Percentiles rank a stretch among this genome's conserved stretches.
Conservation (phyloP, 2,888 invertebrate genomes). For the Melinopterus prodromus region DNA sequence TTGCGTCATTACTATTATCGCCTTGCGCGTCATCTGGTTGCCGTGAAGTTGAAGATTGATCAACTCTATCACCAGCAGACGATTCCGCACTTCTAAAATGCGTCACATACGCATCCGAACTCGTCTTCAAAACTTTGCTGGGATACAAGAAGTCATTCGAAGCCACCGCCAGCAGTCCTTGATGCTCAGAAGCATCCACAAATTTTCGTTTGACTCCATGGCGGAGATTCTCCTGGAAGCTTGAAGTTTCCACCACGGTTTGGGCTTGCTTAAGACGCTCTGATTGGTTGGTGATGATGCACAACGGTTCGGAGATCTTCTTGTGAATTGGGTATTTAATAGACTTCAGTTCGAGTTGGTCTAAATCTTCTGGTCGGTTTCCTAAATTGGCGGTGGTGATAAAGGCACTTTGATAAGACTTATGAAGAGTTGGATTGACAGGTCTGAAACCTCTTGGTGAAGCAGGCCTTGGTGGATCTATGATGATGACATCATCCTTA, state of each 20-base stretch:
- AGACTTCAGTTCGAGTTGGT: constrained; percentile 51
- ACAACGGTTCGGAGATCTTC: constrained; percentile 54
- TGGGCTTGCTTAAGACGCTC: constrained; percentile 57
- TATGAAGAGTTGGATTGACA: constrained; percentile 46
- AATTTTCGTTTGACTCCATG: constrained; percentile 52
- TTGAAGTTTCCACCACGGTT: constrained; percentile 52
- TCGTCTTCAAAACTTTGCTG: constrained; percentile 37
- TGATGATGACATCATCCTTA: constrained; percentile 30
- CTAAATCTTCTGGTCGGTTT: constrained; percentile 22
- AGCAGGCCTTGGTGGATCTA: constrained; percentile 37
- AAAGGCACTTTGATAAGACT: constrained; percentile 44
- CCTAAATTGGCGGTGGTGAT: constrained; percentile 33
- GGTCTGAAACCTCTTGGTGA: constrained; percentile 55
- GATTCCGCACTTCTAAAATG: constrained; percentile 30
- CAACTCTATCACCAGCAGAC: not conserved
- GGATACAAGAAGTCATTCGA: constrained; percentile 37
- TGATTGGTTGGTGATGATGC: constrained; percentile 57
- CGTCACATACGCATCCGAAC: constrained; percentile 32
- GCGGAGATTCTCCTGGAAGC: constrained; percentile 54
- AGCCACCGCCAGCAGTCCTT: constrained; percentile 47
- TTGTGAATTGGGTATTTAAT: constrained; percentile 56
- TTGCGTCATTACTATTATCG: constrained; percentile 50
- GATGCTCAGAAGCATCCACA: constrained; percentile 42
- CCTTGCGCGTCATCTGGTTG: constrained; percentile 24
- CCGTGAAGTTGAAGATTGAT: constrained; percentile 39